Conservation (phyloP, 1,140 invertebrate species). For the Centruroides sculpturatus region DNA sequence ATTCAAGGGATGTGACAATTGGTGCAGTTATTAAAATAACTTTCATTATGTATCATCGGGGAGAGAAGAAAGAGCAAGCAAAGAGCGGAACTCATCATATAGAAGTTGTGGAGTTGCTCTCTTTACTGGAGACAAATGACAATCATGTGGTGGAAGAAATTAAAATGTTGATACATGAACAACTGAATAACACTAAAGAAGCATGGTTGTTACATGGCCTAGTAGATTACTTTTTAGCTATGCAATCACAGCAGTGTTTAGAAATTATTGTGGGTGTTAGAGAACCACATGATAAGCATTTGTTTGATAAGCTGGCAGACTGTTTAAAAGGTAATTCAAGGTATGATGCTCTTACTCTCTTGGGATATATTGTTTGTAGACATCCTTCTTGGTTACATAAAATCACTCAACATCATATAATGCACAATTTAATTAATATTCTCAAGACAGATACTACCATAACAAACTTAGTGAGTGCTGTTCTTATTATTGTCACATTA, state of each 20-base stretch:
- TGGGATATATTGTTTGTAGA: slow-evolving; percentile 63
- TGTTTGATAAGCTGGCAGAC: slow-evolving; percentile 30
- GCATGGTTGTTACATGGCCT: slow-evolving; percentile 67
- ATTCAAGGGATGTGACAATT: too few relatives aligned
- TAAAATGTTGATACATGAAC: slow-evolving; percentile 51
- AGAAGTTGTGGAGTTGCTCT: slow-evolving; percentile 35
- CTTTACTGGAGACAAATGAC: slow-evolving; percentile 54
- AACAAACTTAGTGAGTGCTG: slow-evolving; percentile 51
- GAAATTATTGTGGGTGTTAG: slow-evolving; percentile 65
- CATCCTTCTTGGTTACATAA: slow-evolving; percentile 78
- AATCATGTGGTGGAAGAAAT: slow-evolving; percentile 46
- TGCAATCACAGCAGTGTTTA: slow-evolving; percentile 53
- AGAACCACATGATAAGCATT: slow-evolving; percentile 56
- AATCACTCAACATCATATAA: slow-evolving; percentile 53
- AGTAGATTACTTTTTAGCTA: slow-evolving; percentile 65
- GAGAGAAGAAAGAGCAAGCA: not conserved
- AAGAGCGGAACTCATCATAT: slow-evolving; percentile 1
- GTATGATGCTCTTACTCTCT: slow-evolving; percentile 51
- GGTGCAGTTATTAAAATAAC: too few relatives aligned
- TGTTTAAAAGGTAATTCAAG: slow-evolving; percentile 25
- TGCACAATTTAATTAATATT: slow-evolving; percentile 59
- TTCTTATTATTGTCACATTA: not conserved
- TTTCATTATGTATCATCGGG: slow-evolving; percentile 2
- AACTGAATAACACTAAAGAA: slow-evolving; percentile 56
- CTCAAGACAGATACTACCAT: slow-evolving; percentile 63